These are phyloP conservation scores for Brachylomia viminalis DNA, from an alignment of 2,888 invertebrate species.

Conservation along the genomic window DNA sequence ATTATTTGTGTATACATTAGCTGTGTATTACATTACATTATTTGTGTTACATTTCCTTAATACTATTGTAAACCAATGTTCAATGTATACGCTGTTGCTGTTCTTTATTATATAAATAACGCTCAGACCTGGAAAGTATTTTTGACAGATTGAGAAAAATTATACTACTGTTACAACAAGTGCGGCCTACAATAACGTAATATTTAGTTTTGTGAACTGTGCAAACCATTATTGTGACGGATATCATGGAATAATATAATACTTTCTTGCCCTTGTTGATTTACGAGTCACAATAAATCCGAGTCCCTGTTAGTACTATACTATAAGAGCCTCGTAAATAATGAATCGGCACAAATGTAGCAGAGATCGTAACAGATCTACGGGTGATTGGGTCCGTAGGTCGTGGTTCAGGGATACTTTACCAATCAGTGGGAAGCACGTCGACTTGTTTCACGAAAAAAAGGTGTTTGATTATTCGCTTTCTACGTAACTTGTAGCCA, in stretches of 20 bases:
- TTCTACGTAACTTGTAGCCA: background rate
- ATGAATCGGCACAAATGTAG: slow-evolving; percentile 34
- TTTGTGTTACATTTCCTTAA: no score
- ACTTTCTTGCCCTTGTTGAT: slow-evolving; percentile 23
- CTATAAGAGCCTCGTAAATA: slow-evolving; percentile 34
- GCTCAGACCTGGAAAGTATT: background rate
- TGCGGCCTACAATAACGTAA: background rate
- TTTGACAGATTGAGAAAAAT: background rate
- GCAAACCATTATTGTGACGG: background rate
- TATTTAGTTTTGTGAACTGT: background rate
- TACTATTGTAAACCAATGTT: no score
- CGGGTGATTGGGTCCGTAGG: background rate
- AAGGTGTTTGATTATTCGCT: background rate
- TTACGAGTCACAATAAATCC: slow-evolving; percentile 37
- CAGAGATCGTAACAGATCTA: background rate
- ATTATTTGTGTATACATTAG: no score
- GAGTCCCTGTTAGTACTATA: slow-evolving; percentile 5
- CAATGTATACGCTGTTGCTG: no score
- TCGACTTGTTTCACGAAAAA: background rate
- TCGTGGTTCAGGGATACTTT: background rate
- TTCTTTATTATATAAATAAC: no score
- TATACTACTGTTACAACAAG: background rate
- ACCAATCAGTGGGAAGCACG: background rate
- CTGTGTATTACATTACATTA: no score
- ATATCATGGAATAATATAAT: background rate